Evolutionary conservation across 2,113 vertebrate species (phyloP).

Genomic region (Murina feae): DNA sequence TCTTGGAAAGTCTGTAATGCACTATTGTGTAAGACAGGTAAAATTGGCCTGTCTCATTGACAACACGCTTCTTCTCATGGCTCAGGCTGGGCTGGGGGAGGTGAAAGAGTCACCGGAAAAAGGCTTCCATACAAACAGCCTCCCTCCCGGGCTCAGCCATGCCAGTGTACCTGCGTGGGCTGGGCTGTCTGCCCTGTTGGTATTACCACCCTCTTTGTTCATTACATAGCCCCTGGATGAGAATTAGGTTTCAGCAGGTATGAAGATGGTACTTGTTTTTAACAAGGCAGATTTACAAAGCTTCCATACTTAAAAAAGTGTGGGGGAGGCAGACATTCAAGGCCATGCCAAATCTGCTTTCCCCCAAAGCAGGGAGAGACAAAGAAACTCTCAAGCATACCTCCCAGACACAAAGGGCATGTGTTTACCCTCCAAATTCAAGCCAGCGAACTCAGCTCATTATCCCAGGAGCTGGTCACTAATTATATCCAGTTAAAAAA

Average conservation of each 20-base stretch:
- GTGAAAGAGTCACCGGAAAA: conserved; percentile 20
- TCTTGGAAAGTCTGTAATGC: conserved; percentile 68
- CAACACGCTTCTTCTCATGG: conserved; percentile 5
- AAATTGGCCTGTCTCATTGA: conserved; percentile 63
- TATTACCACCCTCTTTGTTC: conserved; percentile 3
- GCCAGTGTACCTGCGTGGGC: background rate
- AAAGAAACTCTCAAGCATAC: conserved; percentile 51
- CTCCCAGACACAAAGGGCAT: conserved; percentile 48
- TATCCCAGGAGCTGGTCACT: conserved; percentile 52
- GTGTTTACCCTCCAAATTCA: conserved; percentile 53
- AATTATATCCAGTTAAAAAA: conserved; percentile 17
- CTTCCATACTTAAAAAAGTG: conserved; percentile 43
- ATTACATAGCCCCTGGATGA: conserved; percentile 36
- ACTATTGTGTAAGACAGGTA: conserved; percentile 54
- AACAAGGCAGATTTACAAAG: conserved; percentile 66
- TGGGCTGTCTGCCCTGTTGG: background rate
- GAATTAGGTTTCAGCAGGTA: conserved; percentile 63
- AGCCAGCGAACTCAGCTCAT: conserved; percentile 57
- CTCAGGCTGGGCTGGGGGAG: conserved; percentile 6
- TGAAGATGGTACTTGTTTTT: conserved; percentile 65
- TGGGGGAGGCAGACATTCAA: conserved; percentile 62
- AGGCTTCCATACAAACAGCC: conserved; percentile 54
- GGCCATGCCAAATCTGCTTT: conserved; percentile 50
- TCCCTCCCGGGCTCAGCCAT: conserved; percentile 43
- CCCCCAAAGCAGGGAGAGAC: conserved; percentile 54